Evolutionary conservation across 2,113 vertebrate genomes (phyloP), one percentile per base, ranked within the genome.

Genomic region (Spilogale gracilis): DNA sequence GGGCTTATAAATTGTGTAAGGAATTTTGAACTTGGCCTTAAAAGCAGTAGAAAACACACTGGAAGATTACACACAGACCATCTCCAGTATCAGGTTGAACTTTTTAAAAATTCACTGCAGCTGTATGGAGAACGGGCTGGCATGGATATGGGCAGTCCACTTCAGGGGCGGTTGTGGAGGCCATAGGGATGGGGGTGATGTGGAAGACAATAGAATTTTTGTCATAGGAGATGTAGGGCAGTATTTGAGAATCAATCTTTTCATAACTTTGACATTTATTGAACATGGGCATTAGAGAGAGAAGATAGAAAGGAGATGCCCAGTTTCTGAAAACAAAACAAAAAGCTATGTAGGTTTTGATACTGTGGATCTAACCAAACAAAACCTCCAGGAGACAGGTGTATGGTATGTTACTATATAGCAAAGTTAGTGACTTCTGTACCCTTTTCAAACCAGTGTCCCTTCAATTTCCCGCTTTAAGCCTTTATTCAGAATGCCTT

Each of bases 241-340:
- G 32, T 60, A 74, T 32, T n/a, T 60, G 45, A 65, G 69, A 67
- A 30, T 52, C 25, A 78, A 86, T 5, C 6, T n/a, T 94, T 73
- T 85, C 32, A 78, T 91, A 93, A 93, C 23, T 23, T 63, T 73
- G 30, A 94, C 16, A 58, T 90, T 86, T 93, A 54, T 43, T 93
- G 45, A 91, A 54, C 23, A 82, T 32, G 27, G 11, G 4, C n/a
- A 78, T 6, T 6, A 84, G 45, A 69, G 17, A 60, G 3, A 79
- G 8, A 9, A 71, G 14, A 86, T 65, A 43, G 17, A 65, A 82
- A 94, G 27, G 11, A 92, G 17, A 92, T 9, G 25, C 5, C 7
- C n/a, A 13, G 43, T 9, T 89, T 89, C 43, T 88, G 69, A 80
- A 73, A 74, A 86, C 25, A 79, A 81, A 50, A 18, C 18, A 52